Percentiles rank a stretch among this genome's conserved stretches.
Conservation (phyloP, 2,113 vertebrate species). For the Centrocercus urophasianus region DNA sequence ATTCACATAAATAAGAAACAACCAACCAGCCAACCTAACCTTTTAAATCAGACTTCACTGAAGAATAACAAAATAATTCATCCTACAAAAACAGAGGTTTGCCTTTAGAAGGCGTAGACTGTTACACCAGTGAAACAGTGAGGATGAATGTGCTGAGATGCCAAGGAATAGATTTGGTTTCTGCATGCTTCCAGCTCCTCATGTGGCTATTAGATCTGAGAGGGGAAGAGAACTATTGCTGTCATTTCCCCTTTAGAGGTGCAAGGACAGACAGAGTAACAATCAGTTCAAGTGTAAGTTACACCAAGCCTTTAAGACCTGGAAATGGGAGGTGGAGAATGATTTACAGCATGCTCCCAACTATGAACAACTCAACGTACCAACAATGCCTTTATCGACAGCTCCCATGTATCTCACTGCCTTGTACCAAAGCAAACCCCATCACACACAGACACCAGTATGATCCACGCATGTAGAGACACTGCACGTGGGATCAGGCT, state of each 20-base stretch:
- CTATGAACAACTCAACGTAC: neutral
- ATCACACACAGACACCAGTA: neutral
- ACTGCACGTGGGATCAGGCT: rapidly evolving
- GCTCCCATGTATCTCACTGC: neutral
- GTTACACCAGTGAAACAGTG: neutral
- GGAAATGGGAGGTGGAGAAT: neutral
- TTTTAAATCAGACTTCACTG: neutral
- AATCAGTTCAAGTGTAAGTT: neutral
- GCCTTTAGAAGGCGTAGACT: neutral
- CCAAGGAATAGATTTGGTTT: neutral
- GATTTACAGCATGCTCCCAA: neutral
- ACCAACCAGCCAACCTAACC: neutral
- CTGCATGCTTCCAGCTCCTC: neutral
- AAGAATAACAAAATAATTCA: neutral
- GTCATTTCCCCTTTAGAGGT: neutral
- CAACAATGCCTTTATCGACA: neutral
- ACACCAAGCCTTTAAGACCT: neutral
- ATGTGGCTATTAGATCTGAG: neutral
- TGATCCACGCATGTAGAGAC: neutral
- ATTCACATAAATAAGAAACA: neutral
- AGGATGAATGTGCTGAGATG: neutral
- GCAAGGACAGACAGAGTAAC: neutral
- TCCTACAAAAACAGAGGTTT: neutral
- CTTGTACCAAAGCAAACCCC: neutral
- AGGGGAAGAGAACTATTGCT: neutral